phyloP scores from a whole-genome alignment of 2,797 vertebrate genomes.

The Chelmon rostratus region DNA sequence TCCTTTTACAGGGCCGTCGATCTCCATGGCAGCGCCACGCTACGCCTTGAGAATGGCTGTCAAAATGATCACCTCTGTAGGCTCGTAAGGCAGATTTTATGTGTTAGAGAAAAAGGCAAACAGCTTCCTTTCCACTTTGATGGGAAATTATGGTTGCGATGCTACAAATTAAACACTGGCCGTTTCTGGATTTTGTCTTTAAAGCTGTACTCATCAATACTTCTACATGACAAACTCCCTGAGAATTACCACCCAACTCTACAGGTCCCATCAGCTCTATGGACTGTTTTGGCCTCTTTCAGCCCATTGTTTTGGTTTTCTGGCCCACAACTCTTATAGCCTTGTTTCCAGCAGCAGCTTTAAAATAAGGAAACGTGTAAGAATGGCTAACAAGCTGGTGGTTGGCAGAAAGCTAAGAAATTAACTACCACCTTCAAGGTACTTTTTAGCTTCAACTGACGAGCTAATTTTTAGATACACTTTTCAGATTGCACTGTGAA shows the following conservation, averaged over 20 bases:
- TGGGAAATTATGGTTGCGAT: conserved; percentile 1
- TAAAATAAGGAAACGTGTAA: not conserved
- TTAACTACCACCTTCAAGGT: not conserved
- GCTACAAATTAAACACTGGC: not conserved
- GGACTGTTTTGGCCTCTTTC: not conserved
- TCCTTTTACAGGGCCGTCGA: conserved; percentile 47
- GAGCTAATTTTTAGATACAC: not conserved
- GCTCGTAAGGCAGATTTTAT: conserved; percentile 37
- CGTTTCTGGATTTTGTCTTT: not conserved
- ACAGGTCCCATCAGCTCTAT: not conserved
- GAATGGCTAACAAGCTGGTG: not conserved
- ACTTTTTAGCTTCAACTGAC: not conserved
- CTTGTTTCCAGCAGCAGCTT: too few relatives aligned
- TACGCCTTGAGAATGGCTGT: conserved; percentile 47
- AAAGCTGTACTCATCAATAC: conserved; percentile 11
- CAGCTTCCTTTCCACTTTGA: conserved; percentile 21
- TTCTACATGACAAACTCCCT: not conserved
- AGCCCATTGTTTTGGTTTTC: not conserved
- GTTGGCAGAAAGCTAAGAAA: not conserved
- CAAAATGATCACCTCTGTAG: conserved; percentile 37
- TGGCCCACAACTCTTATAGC: too few relatives aligned
- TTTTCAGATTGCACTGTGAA: not conserved
- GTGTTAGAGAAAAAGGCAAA: not conserved
- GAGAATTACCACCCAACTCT: not conserved
- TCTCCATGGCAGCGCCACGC: conserved; percentile 27